Evolutionary conservation across 1,140 invertebrate genomes (phyloP).

Genomic region (Rhizoglyphus robini): DNA sequence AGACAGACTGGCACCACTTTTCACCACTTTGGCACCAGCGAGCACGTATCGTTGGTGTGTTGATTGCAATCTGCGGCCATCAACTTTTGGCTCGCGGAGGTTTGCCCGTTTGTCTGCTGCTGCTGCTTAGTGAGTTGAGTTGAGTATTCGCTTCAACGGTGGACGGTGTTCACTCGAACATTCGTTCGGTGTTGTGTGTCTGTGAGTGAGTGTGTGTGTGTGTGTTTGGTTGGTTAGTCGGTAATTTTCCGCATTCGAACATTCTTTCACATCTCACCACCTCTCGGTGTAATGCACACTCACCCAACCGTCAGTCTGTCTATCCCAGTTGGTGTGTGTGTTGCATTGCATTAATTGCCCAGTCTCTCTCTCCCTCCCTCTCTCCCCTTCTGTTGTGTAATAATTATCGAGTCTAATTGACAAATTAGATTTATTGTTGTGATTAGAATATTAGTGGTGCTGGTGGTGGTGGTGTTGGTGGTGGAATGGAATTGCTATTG

Average conservation of each 20-base stretch:
- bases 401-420: slow-evolving; percentile 11
- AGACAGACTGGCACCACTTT: too few species aligned
- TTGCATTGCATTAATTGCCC: not conserved
- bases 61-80: too few species aligned
- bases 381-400: not conserved
- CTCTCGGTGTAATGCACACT: not conserved
- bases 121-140: too few species aligned
- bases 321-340: not conserved
- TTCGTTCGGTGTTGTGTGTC: too few species aligned
- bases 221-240: not conserved
- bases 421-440: not conserved
- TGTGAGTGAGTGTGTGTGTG: too few species aligned
- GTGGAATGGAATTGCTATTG: not conserved
- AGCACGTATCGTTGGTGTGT: too few species aligned
- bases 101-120: too few species aligned
- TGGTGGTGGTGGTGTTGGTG: not conserved
- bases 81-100: too few species aligned
- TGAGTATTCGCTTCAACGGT: too few species aligned
- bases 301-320: not conserved
- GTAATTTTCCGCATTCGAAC: not conserved
- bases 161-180: too few species aligned
- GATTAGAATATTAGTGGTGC: not conserved
- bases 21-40: too few species aligned
- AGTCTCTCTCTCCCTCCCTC: not conserved
- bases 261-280: not conserved